Conservation (phyloP, 2,888 invertebrate species). For the Tigriopus californicus region DNA sequence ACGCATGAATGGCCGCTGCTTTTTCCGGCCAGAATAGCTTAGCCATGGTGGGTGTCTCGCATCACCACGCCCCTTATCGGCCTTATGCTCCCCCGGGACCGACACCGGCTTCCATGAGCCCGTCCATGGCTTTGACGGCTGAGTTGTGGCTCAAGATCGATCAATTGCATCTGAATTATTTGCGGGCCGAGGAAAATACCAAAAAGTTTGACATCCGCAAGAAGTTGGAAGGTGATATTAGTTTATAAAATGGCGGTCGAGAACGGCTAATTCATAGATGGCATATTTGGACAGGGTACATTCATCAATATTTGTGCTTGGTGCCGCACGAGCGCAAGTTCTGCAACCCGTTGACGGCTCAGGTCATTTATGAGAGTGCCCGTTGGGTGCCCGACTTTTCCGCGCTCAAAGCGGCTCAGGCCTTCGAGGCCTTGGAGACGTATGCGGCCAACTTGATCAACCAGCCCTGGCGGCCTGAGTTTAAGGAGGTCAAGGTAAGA, state of each 20-base stretch:
- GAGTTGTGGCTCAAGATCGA: constrained; percentile 54
- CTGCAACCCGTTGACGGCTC: constrained; percentile 49
- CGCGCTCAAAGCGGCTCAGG: constrained; percentile 56
- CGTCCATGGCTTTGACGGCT: not conserved
- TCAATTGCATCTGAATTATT: constrained; percentile 52
- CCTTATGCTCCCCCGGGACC: not conserved
- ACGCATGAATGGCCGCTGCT: too few relatives aligned
- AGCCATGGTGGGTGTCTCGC: too few relatives aligned
- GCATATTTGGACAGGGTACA: constrained; percentile 37
- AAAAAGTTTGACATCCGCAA: constrained; percentile 53
- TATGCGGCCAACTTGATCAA: constrained; percentile 67
- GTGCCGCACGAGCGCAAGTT: constrained; percentile 64
- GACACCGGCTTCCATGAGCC: not conserved
- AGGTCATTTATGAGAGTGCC: constrained; percentile 53
- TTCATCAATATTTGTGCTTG: constrained; percentile 53
- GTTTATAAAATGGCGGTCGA: not conserved
- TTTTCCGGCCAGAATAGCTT: too few relatives aligned
- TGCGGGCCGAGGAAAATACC: constrained; percentile 58
- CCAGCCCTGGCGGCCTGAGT: constrained; percentile 78
- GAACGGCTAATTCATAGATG: not conserved
- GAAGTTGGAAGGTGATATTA: constrained; percentile 47
- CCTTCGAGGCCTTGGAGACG: constrained; percentile 63
- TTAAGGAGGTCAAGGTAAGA: constrained; percentile 51
- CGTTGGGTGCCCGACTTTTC: constrained; percentile 50
- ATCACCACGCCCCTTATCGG: too few relatives aligned